These are phyloP conservation scores for Drosophila formosana DNA, from an alignment of 2,888 invertebrate genomes.

Conservation along the genomic window DNA sequence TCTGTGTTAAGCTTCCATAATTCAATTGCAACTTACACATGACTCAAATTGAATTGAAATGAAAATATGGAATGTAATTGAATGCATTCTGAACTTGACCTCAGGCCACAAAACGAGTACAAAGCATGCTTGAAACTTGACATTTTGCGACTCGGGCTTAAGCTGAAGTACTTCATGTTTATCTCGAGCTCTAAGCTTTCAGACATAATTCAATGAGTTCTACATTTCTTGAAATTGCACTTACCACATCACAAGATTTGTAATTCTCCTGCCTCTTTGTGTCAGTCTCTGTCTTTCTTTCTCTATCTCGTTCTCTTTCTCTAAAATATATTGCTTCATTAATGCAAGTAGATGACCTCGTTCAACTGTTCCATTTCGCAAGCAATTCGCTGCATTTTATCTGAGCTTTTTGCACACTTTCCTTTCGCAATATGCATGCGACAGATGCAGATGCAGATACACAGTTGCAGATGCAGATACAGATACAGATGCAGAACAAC, in stretches of 20 bases:
- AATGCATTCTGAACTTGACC: slow-evolving; percentile 48
- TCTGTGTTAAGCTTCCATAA: neutral
- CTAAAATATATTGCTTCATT: slow-evolving; percentile 58
- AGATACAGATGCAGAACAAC: slow-evolving; percentile 13
- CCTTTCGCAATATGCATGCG: slow-evolving; percentile 29
- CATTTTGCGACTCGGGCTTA: slow-evolving; percentile 8
- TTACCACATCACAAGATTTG: slow-evolving; percentile 25
- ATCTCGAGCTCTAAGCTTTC: slow-evolving; percentile 5
- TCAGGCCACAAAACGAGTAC: slow-evolving; percentile 9
- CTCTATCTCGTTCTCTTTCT: slow-evolving; percentile 2
- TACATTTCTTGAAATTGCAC: slow-evolving; percentile 32
- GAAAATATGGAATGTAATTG: slow-evolving; percentile 20
- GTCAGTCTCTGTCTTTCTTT: neutral
- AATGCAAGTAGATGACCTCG: slow-evolving; percentile 69
- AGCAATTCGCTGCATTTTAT: slow-evolving; percentile 41
- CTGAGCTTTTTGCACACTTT: slow-evolving; percentile 51
- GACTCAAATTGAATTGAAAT: slow-evolving; percentile 11
- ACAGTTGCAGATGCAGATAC: slow-evolving; percentile 19
- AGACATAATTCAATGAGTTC: slow-evolving; percentile 19
- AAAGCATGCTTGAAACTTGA: slow-evolving; percentile 4
- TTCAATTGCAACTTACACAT: slow-evolving; percentile 15
- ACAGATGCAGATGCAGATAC: slow-evolving; percentile 42
- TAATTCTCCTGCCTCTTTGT: neutral
- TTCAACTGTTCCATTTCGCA: slow-evolving; percentile 69
- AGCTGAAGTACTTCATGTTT: slow-evolving; percentile 19